Base-by-base conservation (phyloP, 2,797 vertebrate genomes). In the Peromyscus attwateri region DNA sequence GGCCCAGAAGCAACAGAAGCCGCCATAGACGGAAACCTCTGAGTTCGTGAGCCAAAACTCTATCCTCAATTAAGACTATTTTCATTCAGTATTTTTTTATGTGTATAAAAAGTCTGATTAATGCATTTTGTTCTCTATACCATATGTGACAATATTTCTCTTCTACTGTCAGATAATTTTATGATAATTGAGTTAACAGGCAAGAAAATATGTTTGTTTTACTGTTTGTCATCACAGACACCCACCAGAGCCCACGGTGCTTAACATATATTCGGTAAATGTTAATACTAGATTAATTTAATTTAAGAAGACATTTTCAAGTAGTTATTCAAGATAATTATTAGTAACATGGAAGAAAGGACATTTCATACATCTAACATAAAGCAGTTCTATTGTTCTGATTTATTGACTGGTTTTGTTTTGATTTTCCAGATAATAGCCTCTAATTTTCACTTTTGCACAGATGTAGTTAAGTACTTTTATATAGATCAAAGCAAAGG, bases 391-490 rank as follows among this genome's bases (percentile, higher is more conserved):
- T 62, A 49, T 77, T 27, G 64, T 13, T 43, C 57, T 95, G 75
- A 91, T 21, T 85, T 89, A 91, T 79, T 91, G 64, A 79, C 55
- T 90, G 76, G 12, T 37, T 71, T 77, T 87, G 70, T 79, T 93
- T 83, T 66, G 88, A 91, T 89, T 91, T 95, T 94, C 29, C 73
- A 97, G 21, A 82, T 82, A 92, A 88, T 89, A 91, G 60, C 46
- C 19, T 93, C n/a, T 83, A 91, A 91, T 93, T 92, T 96, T 55
- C 52, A 93, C 40, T 91, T 94, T 92, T 91, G 55, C 7, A 73
- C 77, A 49, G 68, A 62, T 60, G 66, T 57, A 91, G 91, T 87
- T 12, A 89, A 97, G 76, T 71, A 19, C 19, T 80, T 95, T 4
- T 68, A 73, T 62, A 91, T 55, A 76, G 49, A 95, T 46, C 92